A percentile compares a stretch with the other conserved stretches of the same genome.
Evolutionary conservation across 1,140 invertebrate genomes (phyloP).

Genomic region (Brachionus plicatilis): DNA sequence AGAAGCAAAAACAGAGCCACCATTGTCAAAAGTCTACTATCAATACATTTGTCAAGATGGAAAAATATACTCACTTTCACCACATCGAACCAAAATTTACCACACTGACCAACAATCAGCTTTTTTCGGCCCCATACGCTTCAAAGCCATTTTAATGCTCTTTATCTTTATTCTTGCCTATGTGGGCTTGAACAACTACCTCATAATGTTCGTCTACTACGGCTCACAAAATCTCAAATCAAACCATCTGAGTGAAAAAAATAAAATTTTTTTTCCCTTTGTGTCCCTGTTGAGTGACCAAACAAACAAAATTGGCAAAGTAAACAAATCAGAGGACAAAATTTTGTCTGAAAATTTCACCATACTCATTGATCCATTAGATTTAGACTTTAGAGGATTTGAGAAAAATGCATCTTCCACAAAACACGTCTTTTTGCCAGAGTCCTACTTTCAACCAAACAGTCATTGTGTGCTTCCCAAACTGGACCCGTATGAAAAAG

Average conservation of each 20-base stretch:
- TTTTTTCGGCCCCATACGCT: not conserved
- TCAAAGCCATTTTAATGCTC: not conserved
- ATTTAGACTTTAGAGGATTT: not conserved
- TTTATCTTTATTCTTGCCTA: not conserved
- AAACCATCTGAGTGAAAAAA: not conserved
- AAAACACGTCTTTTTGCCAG: not conserved
- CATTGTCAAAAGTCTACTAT: not conserved
- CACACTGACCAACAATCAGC: not conserved
- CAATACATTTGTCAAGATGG: conserved; percentile 19
- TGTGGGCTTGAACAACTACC: not conserved
- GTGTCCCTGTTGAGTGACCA: not conserved
- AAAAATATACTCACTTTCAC: not conserved
- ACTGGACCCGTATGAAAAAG: conserved; percentile 22
- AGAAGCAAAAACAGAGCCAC: not conserved
- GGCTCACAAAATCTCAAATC: not conserved
- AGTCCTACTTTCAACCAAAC: not conserved
- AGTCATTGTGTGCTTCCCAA: conserved; percentile 6
- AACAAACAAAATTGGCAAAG: not conserved
- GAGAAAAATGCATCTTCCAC: not conserved
- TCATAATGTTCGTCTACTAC: conserved; percentile 18
- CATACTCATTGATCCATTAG: not conserved
- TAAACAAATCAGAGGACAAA: not conserved
- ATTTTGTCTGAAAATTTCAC: not conserved
- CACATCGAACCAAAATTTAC: not conserved
- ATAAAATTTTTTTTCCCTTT: not conserved